Evolutionary conservation across 2,797 vertebrate genomes (phyloP).

Genomic region (Chrysocyon brachyurus): DNA sequence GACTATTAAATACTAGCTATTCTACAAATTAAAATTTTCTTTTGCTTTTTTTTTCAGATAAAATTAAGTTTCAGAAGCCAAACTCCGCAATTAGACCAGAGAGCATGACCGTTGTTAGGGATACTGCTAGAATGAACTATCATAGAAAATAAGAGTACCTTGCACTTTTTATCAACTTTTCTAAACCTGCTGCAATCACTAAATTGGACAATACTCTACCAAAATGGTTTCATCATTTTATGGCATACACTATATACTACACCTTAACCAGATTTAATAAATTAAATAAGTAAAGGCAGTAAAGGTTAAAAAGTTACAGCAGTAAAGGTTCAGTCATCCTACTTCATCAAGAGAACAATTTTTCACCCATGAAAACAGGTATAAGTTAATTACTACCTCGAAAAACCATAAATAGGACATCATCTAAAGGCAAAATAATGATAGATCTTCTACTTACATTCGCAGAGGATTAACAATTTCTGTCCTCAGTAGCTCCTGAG

Average conservation of each 20-base stretch:
- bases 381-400: neutral
- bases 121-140: neutral
- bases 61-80: slow-evolving; percentile 25
- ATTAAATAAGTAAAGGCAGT: slow-evolving; percentile 17
- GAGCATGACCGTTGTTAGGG: neutral
- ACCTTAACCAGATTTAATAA: neutral
- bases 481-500: slow-evolving; percentile 96
- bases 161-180: neutral
- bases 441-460: slow-evolving; percentile 92
- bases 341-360: neutral
- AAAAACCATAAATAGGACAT: neutral
- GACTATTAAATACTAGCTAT: neutral
- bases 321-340: neutral
- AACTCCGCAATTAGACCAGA: neutral
- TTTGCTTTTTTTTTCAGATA: neutral
- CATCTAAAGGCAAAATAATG: neutral
- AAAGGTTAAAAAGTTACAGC: neutral
- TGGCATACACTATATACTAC: neutral
- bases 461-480: slow-evolving; percentile 99
- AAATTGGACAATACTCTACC: neutral
- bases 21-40: neutral
- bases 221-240: neutral
- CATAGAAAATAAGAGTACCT: neutral
- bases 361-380: neutral
- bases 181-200: neutral